phyloP scores from a whole-genome alignment of 2,888 invertebrate genomes.

The Eugnorisma glareosa region DNA sequence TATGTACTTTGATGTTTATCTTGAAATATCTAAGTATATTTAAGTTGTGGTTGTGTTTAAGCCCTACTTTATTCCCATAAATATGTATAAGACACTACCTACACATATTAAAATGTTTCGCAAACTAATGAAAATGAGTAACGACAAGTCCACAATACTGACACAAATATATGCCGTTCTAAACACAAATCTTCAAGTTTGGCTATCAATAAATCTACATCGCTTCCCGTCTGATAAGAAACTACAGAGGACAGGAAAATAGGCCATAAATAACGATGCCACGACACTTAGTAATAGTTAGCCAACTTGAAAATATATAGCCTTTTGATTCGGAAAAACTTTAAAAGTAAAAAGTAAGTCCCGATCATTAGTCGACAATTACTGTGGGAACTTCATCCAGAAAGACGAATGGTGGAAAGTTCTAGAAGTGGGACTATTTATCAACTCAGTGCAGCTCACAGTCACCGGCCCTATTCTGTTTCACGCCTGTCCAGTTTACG shows the following conservation, averaged over 20 bases:
- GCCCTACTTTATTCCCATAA: neutral
- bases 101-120: neutral
- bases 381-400: slow-evolving; percentile 68
- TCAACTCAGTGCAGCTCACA: slow-evolving; percentile 66
- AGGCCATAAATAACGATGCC: slow-evolving; percentile 55
- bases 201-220: slow-evolving; percentile 66
- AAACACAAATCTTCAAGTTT: slow-evolving; percentile 60
- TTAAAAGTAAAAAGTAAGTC: slow-evolving; percentile 60
- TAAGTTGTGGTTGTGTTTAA: too few relatives aligned
- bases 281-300: slow-evolving; percentile 38
- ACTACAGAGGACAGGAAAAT: slow-evolving; percentile 52
- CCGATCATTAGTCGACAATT: slow-evolving; percentile 77
- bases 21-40: neutral
- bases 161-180: slow-evolving; percentile 50
- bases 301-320: slow-evolving; percentile 36
- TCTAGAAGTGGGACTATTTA: slow-evolving; percentile 62
- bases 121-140: slow-evolving; percentile 22
- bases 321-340: slow-evolving; percentile 49
- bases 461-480: slow-evolving; percentile 51
- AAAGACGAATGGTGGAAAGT: slow-evolving; percentile 76
- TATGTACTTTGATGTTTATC: slow-evolving; percentile 5
- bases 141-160: slow-evolving; percentile 14
- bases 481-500: slow-evolving; percentile 55
- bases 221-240: slow-evolving; percentile 64
- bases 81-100: neutral